Evolutionary conservation across 2,113 vertebrate genomes (phyloP).

Genomic region (Chrysemys picta): DNA sequence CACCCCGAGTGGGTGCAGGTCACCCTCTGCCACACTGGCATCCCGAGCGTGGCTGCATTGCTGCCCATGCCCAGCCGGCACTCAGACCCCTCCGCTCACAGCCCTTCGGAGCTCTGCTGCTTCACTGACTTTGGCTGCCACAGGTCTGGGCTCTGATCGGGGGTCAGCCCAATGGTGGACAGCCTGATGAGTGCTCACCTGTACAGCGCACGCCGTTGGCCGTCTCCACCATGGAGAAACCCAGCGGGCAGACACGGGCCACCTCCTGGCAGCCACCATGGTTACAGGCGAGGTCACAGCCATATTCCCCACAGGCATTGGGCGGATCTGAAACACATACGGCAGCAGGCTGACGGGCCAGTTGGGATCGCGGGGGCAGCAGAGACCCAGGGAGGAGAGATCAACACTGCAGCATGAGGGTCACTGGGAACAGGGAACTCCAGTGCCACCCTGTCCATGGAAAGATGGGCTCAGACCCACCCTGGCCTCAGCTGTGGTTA

Average conservation of each 20-base stretch:
- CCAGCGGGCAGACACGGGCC: conserved; percentile 82
- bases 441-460: no score
- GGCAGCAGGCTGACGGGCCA: accelerated
- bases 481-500: no score
- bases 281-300: conserved; percentile 84
- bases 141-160: neutral
- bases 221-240: conserved; percentile 83
- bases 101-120: neutral
- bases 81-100: neutral
- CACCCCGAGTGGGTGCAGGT: neutral
- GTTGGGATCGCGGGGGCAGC: neutral
- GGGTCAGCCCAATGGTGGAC: neutral
- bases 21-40: neutral
- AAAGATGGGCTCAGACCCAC: no score
- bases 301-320: conserved; percentile 79
- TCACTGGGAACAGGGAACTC: neutral
- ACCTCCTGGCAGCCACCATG: conserved; percentile 83
- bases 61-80: neutral
- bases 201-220: conserved; percentile 78
- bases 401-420: no score
- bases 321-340: conserved; percentile 11
- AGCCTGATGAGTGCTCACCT: conserved; percentile 65
- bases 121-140: neutral
- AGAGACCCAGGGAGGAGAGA: neutral
- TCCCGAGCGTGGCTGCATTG: neutral